These are phyloP conservation scores for Drosophila virilis DNA, from an alignment of 1,140 invertebrate species.

Conservation along the genomic window DNA sequence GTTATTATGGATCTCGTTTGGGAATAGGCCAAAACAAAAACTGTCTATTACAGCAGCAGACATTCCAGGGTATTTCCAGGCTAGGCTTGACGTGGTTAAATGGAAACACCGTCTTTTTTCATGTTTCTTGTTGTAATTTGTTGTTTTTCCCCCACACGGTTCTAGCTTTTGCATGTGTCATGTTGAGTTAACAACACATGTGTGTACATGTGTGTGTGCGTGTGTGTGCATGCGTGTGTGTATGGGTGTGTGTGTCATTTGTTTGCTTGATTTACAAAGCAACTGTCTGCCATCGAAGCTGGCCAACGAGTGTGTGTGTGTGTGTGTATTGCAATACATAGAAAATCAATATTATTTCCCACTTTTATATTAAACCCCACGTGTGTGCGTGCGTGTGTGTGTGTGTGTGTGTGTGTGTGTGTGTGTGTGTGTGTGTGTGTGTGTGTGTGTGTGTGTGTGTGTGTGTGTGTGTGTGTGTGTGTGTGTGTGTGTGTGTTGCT, in stretches of 20 bases:
- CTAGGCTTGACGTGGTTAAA: not conserved
- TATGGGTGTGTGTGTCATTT: constrained; percentile 22
- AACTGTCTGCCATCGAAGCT: constrained; percentile 12
- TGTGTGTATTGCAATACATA: constrained; percentile 42
- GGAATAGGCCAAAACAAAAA: too few relatives aligned
- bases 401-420: too few relatives aligned
- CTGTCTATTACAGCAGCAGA: not conserved
- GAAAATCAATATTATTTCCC: constrained; percentile 73
- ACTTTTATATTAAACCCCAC: constrained; percentile 32
- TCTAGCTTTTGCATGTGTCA: constrained; percentile 60
- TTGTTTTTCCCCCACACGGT: constrained; percentile 10
- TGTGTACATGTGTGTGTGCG: not conserved
- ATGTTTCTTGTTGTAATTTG: constrained; percentile 3
- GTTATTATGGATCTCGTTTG: too few relatives aligned
- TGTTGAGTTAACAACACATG: constrained; percentile 46
- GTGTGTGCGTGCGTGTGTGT: constrained; percentile 34
- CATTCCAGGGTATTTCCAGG: not conserved
- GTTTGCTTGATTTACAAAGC: constrained; percentile 37
- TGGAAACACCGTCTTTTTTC: not conserved
- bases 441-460: constrained; percentile 12
- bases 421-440: constrained; percentile 2
- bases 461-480: constrained; percentile 26
- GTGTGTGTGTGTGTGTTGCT: constrained; percentile 6
- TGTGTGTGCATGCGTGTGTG: not conserved
- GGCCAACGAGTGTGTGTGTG: not conserved